A percentile compares a stretch with the other conserved stretches of the same genome.
Conservation (phyloP, 2,113 vertebrate genomes). For the Poicephalus gulielmi region DNA sequence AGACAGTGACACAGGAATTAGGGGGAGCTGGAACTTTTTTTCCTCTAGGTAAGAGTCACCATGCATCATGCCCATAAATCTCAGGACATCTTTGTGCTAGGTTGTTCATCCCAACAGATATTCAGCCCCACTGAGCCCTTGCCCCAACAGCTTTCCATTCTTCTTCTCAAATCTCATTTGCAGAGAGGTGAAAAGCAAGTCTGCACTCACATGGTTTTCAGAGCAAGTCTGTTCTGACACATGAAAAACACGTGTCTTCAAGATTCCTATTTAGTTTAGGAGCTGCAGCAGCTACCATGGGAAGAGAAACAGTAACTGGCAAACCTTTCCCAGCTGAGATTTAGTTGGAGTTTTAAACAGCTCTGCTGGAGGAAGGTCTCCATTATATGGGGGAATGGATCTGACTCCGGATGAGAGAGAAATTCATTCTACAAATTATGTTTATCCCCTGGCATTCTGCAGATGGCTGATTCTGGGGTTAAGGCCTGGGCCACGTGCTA, state of each 20-base stretch:
- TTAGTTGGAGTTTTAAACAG: not conserved
- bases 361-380: not conserved
- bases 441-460: not conserved
- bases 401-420: not conserved
- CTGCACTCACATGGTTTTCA: not conserved
- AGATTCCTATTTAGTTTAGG: not conserved
- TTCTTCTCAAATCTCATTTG: not conserved
- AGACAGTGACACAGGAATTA: not conserved
- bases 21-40: not conserved
- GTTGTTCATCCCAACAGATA: not conserved
- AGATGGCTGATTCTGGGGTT: not conserved
- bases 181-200: not conserved
- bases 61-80: not conserved
- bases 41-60: not conserved
- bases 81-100: not conserved
- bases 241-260: rapidly evolving
- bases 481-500: not conserved
- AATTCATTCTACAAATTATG: not conserved
- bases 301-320: not conserved
- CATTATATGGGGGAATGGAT: not conserved
- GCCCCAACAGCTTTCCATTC: not conserved
- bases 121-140: not conserved
- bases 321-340: not conserved
- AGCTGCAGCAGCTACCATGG: not conserved
- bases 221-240: not conserved